Percentiles rank a stretch among this genome's conserved stretches.
phyloP scores from a whole-genome alignment of 2,113 vertebrate species.

The Gobius niger region DNA sequence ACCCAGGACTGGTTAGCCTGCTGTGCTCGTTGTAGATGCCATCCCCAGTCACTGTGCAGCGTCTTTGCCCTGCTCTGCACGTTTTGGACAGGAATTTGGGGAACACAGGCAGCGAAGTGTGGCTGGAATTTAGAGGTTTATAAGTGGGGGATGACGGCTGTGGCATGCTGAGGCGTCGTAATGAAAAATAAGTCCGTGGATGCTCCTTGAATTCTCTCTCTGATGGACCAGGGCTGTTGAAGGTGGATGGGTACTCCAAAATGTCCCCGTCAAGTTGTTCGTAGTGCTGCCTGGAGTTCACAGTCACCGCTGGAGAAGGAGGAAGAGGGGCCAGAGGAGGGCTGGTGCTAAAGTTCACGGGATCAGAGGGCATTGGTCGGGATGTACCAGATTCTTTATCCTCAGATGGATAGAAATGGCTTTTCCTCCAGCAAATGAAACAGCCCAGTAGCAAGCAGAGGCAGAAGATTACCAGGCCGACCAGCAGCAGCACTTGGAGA shows the following conservation, averaged over 20 bases:
- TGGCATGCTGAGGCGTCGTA: constrained; percentile 61
- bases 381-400: constrained; percentile 46
- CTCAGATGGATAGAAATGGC: constrained; percentile 18
- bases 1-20: constrained; percentile 41
- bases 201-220: constrained; percentile 44
- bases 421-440: constrained; percentile 69
- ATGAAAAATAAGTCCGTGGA: constrained; percentile 59
- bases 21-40: constrained; percentile 35
- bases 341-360: constrained; percentile 30
- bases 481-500: constrained; percentile 73
- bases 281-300: constrained; percentile 46
- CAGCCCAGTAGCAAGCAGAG: constrained; percentile 78
- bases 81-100: constrained; percentile 67
- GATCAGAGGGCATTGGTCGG: constrained; percentile 20
- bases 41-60: constrained; percentile 51
- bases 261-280: constrained; percentile 60
- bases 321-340: not conserved
- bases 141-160: constrained; percentile 34
- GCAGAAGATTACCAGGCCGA: constrained; percentile 74
- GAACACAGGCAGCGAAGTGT: constrained; percentile 57
- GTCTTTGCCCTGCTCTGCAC: constrained; percentile 52
- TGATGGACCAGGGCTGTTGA: constrained; percentile 58
- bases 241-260: constrained; percentile 60
- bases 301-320: not conserved
- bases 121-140: constrained; percentile 42